Percentiles rank a stretch among this genome's conserved stretches.
Conservation (phyloP, 2,113 vertebrate genomes). For the Gobiocypris rarus region DNA sequence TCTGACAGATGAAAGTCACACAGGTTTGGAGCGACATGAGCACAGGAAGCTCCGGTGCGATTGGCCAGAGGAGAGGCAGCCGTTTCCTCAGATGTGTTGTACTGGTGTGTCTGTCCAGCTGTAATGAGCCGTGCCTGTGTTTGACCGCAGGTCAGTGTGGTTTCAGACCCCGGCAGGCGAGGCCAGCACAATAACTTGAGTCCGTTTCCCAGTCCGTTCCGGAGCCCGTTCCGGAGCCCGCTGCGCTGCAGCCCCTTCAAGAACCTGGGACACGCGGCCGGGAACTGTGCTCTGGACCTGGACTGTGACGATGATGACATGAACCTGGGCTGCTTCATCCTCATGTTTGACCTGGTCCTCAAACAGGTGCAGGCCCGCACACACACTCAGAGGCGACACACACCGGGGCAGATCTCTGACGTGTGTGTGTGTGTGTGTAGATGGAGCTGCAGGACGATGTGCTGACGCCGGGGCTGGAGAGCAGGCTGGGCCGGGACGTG, state of each 20-base stretch:
- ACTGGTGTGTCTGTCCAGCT: neutral
- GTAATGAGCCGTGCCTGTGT: neutral
- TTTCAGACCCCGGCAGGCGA: conserved; percentile 92
- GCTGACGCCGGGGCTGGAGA: conserved; percentile 92
- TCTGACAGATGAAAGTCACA: no score
- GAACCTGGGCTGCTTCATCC: conserved; percentile 98
- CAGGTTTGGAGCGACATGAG: no score
- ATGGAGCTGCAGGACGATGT: conserved; percentile 99
- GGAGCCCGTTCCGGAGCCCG: conserved; percentile 93
- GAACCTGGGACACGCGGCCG: conserved; percentile 88
- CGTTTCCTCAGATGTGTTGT: neutral
- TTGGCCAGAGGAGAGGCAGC: neutral
- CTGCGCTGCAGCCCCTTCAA: conserved; percentile 91
- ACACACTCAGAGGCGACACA: neutral
- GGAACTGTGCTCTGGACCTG: conserved; percentile 88
- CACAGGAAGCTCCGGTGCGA: no score
- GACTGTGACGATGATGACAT: conserved; percentile 97
- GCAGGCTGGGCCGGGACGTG: conserved; percentile 92
- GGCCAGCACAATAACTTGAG: conserved; percentile 90
- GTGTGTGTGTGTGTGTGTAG: conserved; percentile 70
- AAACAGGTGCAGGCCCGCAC: conserved; percentile 85
- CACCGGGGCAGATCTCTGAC: neutral
- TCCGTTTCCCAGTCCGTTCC: conserved; percentile 96
- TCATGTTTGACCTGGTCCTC: conserved; percentile 98
- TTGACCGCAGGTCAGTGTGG: conserved; percentile 86